Conservation (phyloP, 2,113 vertebrate species). For the Solenodon paradoxus region DNA sequence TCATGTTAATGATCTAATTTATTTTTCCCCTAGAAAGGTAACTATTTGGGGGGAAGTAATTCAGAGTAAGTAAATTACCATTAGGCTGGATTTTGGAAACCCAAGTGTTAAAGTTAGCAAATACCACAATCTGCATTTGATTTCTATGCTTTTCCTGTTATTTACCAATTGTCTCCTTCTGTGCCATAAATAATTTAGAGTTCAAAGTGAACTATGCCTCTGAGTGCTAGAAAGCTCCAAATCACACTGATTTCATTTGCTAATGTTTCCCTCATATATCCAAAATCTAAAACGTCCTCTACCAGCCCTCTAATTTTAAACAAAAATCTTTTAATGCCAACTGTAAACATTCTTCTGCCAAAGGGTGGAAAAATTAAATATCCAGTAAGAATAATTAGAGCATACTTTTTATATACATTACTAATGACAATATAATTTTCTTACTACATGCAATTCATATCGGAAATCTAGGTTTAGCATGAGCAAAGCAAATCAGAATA, state of each 20-base stretch:
- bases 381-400: background rate
- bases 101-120: conserved; percentile 70
- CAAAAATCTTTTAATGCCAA: conserved; percentile 43
- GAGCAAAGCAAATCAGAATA: background rate
- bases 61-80: conserved; percentile 33
- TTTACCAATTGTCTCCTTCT: conserved; percentile 76
- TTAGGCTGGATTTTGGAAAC: conserved; percentile 5
- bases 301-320: conserved; percentile 51
- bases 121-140: conserved; percentile 75
- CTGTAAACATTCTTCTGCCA: background rate
- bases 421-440: background rate
- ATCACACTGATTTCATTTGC: conserved; percentile 75
- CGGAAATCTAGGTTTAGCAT: background rate
- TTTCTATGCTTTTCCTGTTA: conserved; percentile 79
- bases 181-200: conserved; percentile 81
- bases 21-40: background rate
- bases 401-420: background rate
- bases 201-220: conserved; percentile 75
- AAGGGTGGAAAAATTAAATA: background rate
- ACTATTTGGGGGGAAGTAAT: conserved; percentile 7
- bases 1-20: conserved; percentile 5
- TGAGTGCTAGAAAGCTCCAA: conserved; percentile 74
- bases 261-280: conserved; percentile 72
- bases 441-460: background rate
- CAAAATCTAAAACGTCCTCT: conserved; percentile 19